Percentiles rank a stretch among this genome's conserved stretches.
These are phyloP conservation scores for Frankliniella intonsa DNA, from an alignment of 2,888 invertebrate genomes.

Conservation along the genomic window DNA sequence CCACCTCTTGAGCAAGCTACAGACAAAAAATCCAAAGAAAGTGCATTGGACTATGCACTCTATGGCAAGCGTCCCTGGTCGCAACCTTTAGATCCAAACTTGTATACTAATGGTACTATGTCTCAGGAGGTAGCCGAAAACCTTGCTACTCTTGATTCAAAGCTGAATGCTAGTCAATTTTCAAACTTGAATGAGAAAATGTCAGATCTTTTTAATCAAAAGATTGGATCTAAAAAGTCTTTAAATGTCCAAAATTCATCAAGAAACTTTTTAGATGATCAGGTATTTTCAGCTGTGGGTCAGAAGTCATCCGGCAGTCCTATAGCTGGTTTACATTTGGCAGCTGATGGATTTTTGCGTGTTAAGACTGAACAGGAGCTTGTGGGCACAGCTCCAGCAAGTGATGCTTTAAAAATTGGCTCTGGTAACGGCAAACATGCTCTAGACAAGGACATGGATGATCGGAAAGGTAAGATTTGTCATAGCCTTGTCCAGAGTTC, in stretches of 20 bases:
- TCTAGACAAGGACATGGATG: not conserved
- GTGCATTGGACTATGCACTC: not conserved
- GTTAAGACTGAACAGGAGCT: slow-evolving; percentile 25
- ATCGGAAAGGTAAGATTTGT: not conserved
- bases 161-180: slow-evolving; percentile 14
- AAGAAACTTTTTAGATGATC: slow-evolving; percentile 16
- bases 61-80: slow-evolving; percentile 4
- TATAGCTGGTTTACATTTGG: slow-evolving; percentile 5
- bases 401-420: not conserved
- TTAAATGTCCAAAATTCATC: not conserved
- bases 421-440: not conserved
- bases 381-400: not conserved
- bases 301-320: not conserved
- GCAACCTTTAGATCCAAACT: not conserved
- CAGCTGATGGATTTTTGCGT: not conserved
- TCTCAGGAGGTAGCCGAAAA: not conserved
- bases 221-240: slow-evolving; percentile 15
- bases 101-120: not conserved
- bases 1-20: not conserved
- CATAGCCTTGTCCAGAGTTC: no score
- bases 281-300: not conserved
- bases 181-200: slow-evolving; percentile 9
- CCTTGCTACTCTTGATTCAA: slow-evolving; percentile 18
- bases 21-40: slow-evolving; percentile 4
- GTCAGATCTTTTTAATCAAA: not conserved